Evolutionary conservation across 2,888 invertebrate species (phyloP).

Genomic region (Eueremaeus valkanovi): DNA sequence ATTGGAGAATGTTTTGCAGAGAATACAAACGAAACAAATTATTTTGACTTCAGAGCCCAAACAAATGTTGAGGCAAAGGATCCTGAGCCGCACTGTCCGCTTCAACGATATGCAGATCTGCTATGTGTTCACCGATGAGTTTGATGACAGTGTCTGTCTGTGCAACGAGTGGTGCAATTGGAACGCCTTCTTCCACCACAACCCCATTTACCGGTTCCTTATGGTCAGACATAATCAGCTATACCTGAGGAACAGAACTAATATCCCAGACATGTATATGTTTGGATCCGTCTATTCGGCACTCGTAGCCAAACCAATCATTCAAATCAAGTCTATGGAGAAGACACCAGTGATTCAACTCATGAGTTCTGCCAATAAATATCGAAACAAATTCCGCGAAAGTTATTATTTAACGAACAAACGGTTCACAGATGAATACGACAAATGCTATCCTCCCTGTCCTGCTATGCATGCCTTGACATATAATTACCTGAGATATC

Average conservation of each 20-base stretch:
- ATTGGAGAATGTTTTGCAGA: background rate
- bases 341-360: background rate
- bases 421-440: background rate
- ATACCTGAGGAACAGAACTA: background rate
- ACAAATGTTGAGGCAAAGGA: background rate
- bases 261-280: background rate
- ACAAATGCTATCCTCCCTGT: background rate
- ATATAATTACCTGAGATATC: no score
- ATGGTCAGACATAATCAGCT: background rate
- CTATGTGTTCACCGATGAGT: background rate
- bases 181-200: conserved; percentile 10
- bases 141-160: conserved; percentile 1
- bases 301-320: background rate
- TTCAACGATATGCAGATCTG: background rate
- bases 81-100: background rate
- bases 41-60: no score
- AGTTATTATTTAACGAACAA: background rate
- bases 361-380: background rate
- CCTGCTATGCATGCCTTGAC: no score
- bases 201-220: conserved; percentile 26
- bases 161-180: conserved; percentile 28
- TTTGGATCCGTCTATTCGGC: background rate
- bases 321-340: background rate
- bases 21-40: no score
- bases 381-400: background rate